Conservation (phyloP, 2,888 invertebrate species). For the Mystacides longicornis region DNA sequence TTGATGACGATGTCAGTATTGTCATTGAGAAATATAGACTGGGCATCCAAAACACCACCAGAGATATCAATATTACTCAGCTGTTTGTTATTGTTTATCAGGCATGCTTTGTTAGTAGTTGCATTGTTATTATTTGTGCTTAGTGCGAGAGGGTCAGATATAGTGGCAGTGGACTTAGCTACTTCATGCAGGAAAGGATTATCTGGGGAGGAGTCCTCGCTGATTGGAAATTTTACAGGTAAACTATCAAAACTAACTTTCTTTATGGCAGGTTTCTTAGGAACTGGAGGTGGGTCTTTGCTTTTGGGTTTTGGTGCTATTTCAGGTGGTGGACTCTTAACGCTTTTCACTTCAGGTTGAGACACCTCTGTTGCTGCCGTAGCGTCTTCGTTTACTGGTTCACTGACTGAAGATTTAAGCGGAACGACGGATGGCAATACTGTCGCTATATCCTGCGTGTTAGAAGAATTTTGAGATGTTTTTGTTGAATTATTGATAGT, state of each 20-base stretch:
- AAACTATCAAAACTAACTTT: slow-evolving; percentile 24
- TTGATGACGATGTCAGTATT: slow-evolving; percentile 18
- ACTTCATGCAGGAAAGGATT: slow-evolving; percentile 15
- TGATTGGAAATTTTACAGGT: slow-evolving; percentile 5
- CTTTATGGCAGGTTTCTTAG: slow-evolving; percentile 23
- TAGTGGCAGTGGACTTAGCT: slow-evolving; percentile 1
- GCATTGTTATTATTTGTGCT: slow-evolving; percentile 1
- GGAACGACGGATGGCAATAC: not conserved
- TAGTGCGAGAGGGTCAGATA: not conserved
- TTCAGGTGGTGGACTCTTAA: slow-evolving; percentile 12
- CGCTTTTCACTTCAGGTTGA: not conserved
- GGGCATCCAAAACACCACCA: slow-evolving; percentile 16
- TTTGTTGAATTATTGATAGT: not conserved
- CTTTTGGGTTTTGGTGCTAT: not conserved
- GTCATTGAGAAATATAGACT: slow-evolving; percentile 21
- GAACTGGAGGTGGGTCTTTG: slow-evolving; percentile 7
- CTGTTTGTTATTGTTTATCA: slow-evolving; percentile 1
- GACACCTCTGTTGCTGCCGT: not conserved
- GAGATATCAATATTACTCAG: slow-evolving; percentile 3
- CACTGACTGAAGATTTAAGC: not conserved
- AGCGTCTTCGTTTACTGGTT: not conserved
- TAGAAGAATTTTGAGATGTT: not conserved
- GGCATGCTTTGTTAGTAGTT: slow-evolving; percentile 21
- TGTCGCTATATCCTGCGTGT: not conserved
- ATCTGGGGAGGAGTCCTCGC: slow-evolving; percentile 4